Base-by-base conservation (phyloP, 1,140 invertebrate species). In the Procambarus virginalis region DNA sequence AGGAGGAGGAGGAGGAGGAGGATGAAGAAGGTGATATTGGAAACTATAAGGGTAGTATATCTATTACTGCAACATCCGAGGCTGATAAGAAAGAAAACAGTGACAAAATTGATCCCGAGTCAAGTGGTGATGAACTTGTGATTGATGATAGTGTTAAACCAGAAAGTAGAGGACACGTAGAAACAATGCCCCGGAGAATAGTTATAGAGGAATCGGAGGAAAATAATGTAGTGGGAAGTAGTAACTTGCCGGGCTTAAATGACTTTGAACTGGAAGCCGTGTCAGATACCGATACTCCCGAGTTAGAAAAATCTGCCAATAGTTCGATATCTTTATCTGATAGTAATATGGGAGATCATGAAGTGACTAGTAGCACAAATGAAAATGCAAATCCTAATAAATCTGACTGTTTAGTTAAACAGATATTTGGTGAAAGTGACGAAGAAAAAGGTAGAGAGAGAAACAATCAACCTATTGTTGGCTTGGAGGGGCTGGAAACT, bases 401-500 rank as follows among this genome's bases (percentile, higher is more conserved):
- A 45, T 68, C 73, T 58, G 84, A 81, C 20, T 46, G 79, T 68
- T 34, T 88, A 45, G 88, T 78, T 51, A 84, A 81, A 51, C 80
- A 86, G 73, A 82, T 84, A 17, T 86, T 84, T 83, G 73, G 75
- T 82, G 79, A 91, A 70, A 86, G 84, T 87, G 90, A 84, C 70
- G 80, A 76, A 64, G 81, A 83, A 73, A 86, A 76, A 45, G 89
- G 60, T 84, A 80, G 70, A 45, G 73, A 79, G n/a, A 77, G 75
- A 68, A 58, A 76, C 46, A 83, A 81, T 85, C 86, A 80, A 46
- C 86, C 94, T 93, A 45, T 86, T 89, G 55, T 94, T 86, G 95
- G 95, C 1, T 93, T 96, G 5, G 95, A 95, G 92, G 95, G 95
- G 2, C 94, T 96, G 60, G 96, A 96, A 91, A 96, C 96, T 0